Evolutionary conservation across 2,797 vertebrate species (phyloP).

Genomic region (Acanthornis magna): DNA sequence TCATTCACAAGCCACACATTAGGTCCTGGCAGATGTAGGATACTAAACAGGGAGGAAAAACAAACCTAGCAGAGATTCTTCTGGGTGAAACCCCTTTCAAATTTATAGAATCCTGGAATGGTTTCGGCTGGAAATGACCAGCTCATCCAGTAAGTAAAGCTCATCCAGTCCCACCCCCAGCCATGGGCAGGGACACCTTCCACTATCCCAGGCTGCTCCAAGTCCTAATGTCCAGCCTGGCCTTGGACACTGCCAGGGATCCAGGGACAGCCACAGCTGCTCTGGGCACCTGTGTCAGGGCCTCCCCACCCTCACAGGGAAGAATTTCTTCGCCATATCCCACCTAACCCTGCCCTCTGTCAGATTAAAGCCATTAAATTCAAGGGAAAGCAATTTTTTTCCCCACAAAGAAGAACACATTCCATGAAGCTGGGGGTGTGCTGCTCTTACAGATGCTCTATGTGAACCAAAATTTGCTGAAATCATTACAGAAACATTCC

Average conservation of each 20-base stretch:
- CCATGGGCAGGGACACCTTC: not conserved
- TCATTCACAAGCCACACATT: fast-evolving
- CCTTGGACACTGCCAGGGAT: not conserved
- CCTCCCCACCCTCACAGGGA: not conserved
- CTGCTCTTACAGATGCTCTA: constrained; percentile 44
- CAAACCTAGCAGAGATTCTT: not conserved
- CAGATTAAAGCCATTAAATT: not conserved
- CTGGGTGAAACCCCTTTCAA: not conserved
- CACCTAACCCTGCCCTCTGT: not conserved
- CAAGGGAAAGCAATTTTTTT: not conserved
- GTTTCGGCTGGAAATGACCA: not conserved
- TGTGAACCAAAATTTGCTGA: constrained; percentile 38
- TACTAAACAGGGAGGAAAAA: not conserved
- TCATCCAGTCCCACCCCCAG: fast-evolving
- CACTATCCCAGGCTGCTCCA: fast-evolving
- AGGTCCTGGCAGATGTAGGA: not conserved
- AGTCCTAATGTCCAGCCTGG: fast-evolving
- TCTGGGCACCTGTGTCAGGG: not conserved
- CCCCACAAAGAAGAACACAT: not conserved
- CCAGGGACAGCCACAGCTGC: not conserved
- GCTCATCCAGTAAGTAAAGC: not conserved
- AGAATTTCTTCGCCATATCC: not conserved
- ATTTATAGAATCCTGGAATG: not conserved
- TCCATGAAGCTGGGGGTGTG: constrained; percentile 6
- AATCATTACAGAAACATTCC: constrained; percentile 50